Evolutionary conservation across 2,113 vertebrate species (phyloP), one percentile per base, ranked within the genome.

Genomic region (Pantherophis guttatus): DNA sequence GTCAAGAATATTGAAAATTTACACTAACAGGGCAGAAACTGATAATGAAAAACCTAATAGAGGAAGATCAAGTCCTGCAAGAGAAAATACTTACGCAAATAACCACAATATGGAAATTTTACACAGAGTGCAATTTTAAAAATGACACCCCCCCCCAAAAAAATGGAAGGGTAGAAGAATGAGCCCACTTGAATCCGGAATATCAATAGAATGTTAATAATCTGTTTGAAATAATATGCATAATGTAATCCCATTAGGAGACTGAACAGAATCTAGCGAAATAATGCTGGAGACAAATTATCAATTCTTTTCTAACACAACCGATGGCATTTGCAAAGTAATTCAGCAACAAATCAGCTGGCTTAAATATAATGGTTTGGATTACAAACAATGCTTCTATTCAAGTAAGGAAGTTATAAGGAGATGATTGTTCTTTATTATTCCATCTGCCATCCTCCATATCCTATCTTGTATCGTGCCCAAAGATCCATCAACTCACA

Each of bases 1-100:
- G 93, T 92, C 93, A 92, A 39, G 93, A 88, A 75, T 94, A 91
- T 96, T 94, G 95, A 94, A 94, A 10, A 91, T 94, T 94, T 95
- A 85, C 85, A 88, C 23, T 92, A 94, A 33, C 1, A 2, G 89
- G 15, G 91, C 0, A 92, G 86, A 92, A 29, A 57, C 52, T 87
- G 87, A 87, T 92, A 2, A 96, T 95, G 93, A 95, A 87, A 91
- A 87, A 53, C 93, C 26, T 59, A 33, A 55, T 87, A 92, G 59
- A 86, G 8, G 87, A 57, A 53, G 7, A 9, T 90, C 87, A 90
- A 29, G 93, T 92, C 92, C 93, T 93, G 94, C 1, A 81, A 87
- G 87, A 90, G 85, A 70, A 55, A 93, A 90, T 53, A 23, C n/a
- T 39, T 87, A 33, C 87, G 39, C 81, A 92, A 88, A 92, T 59